Evolutionary conservation across 1,140 invertebrate species (phyloP).

Genomic region (Trachymyrmex septentrionalis): DNA sequence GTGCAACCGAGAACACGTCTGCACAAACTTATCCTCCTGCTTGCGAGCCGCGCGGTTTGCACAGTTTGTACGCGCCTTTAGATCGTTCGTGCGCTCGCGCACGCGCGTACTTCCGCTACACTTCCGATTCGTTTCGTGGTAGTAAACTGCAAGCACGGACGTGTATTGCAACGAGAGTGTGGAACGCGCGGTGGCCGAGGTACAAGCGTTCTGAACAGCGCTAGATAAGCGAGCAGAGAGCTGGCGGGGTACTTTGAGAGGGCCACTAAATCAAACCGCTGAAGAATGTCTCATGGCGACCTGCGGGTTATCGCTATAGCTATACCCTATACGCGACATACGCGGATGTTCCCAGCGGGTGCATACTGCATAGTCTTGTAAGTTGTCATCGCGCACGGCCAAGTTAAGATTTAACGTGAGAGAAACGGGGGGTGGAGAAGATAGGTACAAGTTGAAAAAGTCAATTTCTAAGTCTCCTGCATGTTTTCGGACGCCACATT

Average conservation of each 20-base stretch:
- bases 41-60: background rate
- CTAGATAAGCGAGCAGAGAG: constrained; percentile 16
- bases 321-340: constrained; percentile 36
- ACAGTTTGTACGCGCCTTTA: constrained; percentile 43
- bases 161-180: background rate
- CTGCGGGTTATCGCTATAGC: constrained; percentile 59
- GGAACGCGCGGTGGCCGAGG: background rate
- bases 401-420: constrained; percentile 37
- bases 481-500: background rate
- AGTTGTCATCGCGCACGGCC: constrained; percentile 30
- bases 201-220: constrained; percentile 28
- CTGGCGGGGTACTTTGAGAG: constrained; percentile 28
- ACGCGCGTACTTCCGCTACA: constrained; percentile 29
- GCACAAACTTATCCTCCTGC: constrained; percentile 1
- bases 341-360: constrained; percentile 32
- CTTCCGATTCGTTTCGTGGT: constrained; percentile 30
- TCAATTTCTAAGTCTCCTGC: background rate
- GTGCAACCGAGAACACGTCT: constrained; percentile 1
- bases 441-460: constrained; percentile 1
- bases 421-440: background rate
- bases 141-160: constrained; percentile 3
- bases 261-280: constrained; percentile 78
- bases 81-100: background rate
- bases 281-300: constrained; percentile 79
- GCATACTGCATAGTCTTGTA: constrained; percentile 38